Percentiles rank a stretch among this genome's conserved stretches.
phyloP scores from a whole-genome alignment of 2,888 invertebrate genomes.

The Pogonocherus hispidulus region DNA sequence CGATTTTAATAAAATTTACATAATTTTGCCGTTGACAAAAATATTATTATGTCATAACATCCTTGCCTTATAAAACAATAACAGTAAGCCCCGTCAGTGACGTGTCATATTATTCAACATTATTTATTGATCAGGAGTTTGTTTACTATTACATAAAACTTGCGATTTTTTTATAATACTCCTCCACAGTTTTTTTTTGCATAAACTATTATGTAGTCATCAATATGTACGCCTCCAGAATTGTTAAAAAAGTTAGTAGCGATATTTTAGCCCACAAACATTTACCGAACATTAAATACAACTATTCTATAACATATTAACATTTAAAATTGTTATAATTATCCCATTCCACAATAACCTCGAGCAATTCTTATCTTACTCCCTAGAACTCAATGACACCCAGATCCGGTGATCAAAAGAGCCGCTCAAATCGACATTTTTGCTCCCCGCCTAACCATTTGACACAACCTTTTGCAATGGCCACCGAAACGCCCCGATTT shows the following conservation, averaged over 20 bases:
- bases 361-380: no score
- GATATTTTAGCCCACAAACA: neutral
- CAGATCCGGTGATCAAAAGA: no score
- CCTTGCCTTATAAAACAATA: no score
- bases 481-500: neutral
- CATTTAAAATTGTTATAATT: no score
- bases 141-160: neutral
- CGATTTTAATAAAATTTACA: neutral
- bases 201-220: neutral
- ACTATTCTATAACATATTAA: no score
- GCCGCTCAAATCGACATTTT: no score
- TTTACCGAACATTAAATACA: neutral
- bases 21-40: neutral
- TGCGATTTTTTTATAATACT: neutral
- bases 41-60: neutral
- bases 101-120: no score
- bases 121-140: neutral
- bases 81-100: no score
- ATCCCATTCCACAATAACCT: no score
- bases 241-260: neutral
- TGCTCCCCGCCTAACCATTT: no score
- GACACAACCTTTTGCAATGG: neutral
- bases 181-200: neutral
- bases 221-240: neutral
- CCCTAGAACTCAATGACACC: no score